Evolutionary conservation across 2,113 vertebrate genomes (phyloP), one percentile per base, ranked within the genome.

Genomic region (rabbit (Oryctolagus cuniculus)): DNA sequence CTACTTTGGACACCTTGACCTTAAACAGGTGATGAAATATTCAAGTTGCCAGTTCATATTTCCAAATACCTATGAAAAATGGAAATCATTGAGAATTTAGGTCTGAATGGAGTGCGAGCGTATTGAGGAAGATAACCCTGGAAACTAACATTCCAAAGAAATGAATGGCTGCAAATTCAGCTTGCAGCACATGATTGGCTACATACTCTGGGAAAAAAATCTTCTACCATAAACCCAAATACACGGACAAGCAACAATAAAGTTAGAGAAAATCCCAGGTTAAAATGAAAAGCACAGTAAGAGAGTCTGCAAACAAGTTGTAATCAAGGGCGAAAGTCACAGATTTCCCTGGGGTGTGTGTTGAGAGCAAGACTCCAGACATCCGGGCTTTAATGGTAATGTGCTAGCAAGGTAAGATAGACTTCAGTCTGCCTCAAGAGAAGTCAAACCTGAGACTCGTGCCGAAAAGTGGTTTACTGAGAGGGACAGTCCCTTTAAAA

Each of bases 1-100:
- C 13, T 31, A 31, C 80, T 78, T 82, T 61, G 29, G 36, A 82
- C 21, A 85, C 22, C 12, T 34, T 72, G n/a, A 61, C 9, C 5
- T 90, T 88, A 77, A 95, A 95, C 17, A 91, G 21, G 49, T 82
- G 7, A 73, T 85, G 25, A 95, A 94, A 81, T 86, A 81, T 55
- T 67, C 38, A 79, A 67, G 19, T 86, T 87, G 22, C 24, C 91
- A 64, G 29, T 58, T 94, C 49, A 51, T 87, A 63, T 89, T 78
- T 78, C 53, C 31, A 89, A 94, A 74, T 36, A 49, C 13, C 16
- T 55, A 66, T 38, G 11, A 63, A 49, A 88, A 93, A 82, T n/a
- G 61, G 27, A 73, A 77, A 92, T 29, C 12, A 90, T 63, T 82
- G 63, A 78, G 7, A 31, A 31, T 81, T 72, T 77, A 58, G 31